These are phyloP conservation scores for Xanthorhoe designata DNA, from an alignment of 2,888 invertebrate genomes.

Conservation along the genomic window DNA sequence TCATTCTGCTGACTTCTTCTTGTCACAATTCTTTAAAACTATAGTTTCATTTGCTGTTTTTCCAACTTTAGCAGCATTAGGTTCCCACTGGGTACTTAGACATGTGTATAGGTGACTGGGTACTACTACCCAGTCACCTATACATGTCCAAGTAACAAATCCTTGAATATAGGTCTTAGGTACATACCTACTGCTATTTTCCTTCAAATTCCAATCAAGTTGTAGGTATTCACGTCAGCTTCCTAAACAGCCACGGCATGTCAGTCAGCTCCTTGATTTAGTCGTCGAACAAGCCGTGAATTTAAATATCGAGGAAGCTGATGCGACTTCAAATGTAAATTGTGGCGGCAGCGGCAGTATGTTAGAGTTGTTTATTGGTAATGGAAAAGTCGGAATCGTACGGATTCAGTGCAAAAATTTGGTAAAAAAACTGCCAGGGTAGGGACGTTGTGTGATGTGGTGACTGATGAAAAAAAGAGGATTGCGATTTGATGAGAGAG, in stretches of 20 bases:
- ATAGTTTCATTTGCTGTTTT: not conserved
- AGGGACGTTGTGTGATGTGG: too few species aligned
- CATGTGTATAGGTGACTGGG: too few species aligned
- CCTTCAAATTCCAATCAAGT: conserved; percentile 13
- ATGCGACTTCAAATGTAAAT: conserved; percentile 26
- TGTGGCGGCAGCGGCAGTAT: not conserved
- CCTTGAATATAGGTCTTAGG: conserved; percentile 8
- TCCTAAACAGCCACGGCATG: conserved; percentile 24
- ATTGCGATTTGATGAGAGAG: too few species aligned
- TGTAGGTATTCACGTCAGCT: conserved; percentile 18
- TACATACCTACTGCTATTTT: not conserved
- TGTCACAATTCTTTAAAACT: not conserved
- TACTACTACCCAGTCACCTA: too few species aligned
- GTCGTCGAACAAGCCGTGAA: conserved; percentile 33
- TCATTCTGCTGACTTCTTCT: not conserved
- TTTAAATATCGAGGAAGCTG: conserved; percentile 30
- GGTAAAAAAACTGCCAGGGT: too few species aligned
- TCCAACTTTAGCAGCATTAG: not conserved
- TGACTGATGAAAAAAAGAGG: too few species aligned
- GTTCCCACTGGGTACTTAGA: too few species aligned
- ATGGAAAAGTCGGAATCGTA: not conserved
- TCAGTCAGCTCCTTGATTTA: conserved; percentile 32
- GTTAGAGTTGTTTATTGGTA: not conserved
- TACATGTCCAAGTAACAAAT: not conserved
- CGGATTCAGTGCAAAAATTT: not conserved